A percentile compares a stretch with the other conserved stretches of the same genome.
These are phyloP conservation scores for Diadromus collaris DNA, from an alignment of 2,888 invertebrate species.

Conservation along the genomic window DNA sequence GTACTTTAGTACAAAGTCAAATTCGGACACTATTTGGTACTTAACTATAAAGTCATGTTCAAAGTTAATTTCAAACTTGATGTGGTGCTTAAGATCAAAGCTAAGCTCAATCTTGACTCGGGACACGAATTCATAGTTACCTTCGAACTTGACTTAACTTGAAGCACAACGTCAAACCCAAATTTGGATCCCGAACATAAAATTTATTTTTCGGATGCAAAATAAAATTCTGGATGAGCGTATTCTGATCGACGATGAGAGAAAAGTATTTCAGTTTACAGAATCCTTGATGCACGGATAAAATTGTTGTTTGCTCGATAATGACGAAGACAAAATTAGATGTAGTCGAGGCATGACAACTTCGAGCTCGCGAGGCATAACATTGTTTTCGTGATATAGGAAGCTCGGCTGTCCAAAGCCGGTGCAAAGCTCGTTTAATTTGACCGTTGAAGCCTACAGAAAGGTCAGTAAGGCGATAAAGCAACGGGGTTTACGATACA, in stretches of 20 bases:
- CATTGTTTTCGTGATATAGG: not conserved
- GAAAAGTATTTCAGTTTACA: not conserved
- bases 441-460: slow-evolving; percentile 28
- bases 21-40: too few species aligned
- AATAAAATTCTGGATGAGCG: too few species aligned
- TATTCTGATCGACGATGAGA: not conserved
- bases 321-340: not conserved
- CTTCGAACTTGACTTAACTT: not conserved
- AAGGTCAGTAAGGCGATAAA: slow-evolving; percentile 58
- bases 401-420: slow-evolving; percentile 2
- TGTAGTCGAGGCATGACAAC: not conserved
- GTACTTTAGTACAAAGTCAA: not conserved
- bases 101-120: too few species aligned
- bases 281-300: not conserved
- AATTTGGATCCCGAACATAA: not conserved
- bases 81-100: not conserved
- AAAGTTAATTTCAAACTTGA: not conserved
- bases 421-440: slow-evolving; percentile 19
- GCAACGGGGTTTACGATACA: slow-evolving; percentile 56
- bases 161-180: too few species aligned
- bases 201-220: too few species aligned
- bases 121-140: not conserved
- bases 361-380: not conserved
- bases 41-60: too few species aligned
- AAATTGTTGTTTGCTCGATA: not conserved